phyloP scores from a whole-genome alignment of 2,797 vertebrate genomes.

The Oreortyx pictus region DNA sequence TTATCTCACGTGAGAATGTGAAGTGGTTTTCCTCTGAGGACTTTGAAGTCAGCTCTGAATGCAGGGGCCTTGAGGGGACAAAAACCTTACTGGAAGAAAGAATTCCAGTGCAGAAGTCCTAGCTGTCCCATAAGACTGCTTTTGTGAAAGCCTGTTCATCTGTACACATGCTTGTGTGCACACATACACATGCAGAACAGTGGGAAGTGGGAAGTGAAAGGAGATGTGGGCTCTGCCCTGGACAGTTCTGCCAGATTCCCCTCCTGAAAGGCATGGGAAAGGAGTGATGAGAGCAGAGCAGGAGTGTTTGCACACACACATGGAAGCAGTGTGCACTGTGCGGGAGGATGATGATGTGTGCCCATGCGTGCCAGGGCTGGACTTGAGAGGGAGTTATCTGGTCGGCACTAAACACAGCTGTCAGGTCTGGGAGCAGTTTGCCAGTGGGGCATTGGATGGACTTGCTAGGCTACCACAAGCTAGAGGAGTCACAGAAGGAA shows the following conservation, averaged over 20 bases:
- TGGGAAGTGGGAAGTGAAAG: neutral
- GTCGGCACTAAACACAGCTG: neutral
- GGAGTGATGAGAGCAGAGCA: neutral
- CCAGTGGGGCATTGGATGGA: neutral
- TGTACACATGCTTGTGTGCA: neutral
- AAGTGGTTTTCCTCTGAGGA: neutral
- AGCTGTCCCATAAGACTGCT: neutral
- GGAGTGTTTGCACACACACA: neutral
- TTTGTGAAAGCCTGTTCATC: neutral
- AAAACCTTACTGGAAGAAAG: slow-evolving; percentile 40
- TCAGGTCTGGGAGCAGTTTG: neutral
- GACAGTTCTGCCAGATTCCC: neutral
- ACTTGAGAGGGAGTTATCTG: neutral
- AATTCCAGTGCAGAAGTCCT: neutral
- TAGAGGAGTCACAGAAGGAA: neutral
- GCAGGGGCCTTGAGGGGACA: neutral
- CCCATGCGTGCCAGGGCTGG: neutral
- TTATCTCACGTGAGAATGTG: neutral
- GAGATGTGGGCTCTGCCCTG: neutral
- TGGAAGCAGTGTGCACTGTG: accelerated
- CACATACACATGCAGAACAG: neutral
- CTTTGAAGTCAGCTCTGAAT: neutral
- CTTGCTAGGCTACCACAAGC: neutral
- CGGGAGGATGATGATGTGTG: neutral
- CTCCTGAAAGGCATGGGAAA: neutral